Conservation (phyloP, 2,888 invertebrate species). For the Ligdia adustata region DNA sequence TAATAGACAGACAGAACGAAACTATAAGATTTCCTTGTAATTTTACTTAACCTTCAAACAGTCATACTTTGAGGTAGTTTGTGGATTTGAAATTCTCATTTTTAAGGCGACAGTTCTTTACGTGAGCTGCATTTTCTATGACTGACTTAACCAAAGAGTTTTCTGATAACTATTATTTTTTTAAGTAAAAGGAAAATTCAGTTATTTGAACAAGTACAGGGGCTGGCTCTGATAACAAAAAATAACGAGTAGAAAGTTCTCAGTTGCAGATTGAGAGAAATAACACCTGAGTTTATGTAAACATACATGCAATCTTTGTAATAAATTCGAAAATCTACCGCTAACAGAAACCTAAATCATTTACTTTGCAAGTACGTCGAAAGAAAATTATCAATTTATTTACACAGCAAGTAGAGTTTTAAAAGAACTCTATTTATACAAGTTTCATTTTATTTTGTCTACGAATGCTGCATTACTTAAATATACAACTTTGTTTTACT, state of each 20-base stretch:
- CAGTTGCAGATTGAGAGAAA: not conserved
- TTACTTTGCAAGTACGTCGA: too few relatives aligned
- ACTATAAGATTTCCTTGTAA: too few relatives aligned
- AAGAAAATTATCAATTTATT: too few relatives aligned
- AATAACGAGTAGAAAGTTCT: conserved; percentile 33
- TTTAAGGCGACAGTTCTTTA: conserved; percentile 76
- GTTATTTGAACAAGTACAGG: conserved; percentile 74
- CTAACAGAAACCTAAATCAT: too few relatives aligned
- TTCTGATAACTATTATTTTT: conserved; percentile 56
- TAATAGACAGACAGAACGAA: too few relatives aligned
- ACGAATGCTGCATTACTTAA: not conserved
- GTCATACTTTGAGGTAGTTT: conserved; percentile 77
- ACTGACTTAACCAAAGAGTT: conserved; percentile 67
- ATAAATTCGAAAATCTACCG: too few relatives aligned
- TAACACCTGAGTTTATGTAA: too few relatives aligned
- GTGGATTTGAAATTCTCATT: conserved; percentile 79
- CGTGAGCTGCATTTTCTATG: conserved; percentile 70
- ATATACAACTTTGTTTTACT: not conserved
- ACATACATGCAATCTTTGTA: too few relatives aligned
- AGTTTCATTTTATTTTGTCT: not conserved
- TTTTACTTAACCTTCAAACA: too few relatives aligned
- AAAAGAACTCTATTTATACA: too few relatives aligned
- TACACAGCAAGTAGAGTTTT: too few relatives aligned
- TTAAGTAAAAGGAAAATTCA: conserved; percentile 70
- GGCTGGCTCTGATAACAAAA: conserved; percentile 63